phyloP scores from a whole-genome alignment of 2,888 invertebrate species.

The Drosophila stalkeri region DNA sequence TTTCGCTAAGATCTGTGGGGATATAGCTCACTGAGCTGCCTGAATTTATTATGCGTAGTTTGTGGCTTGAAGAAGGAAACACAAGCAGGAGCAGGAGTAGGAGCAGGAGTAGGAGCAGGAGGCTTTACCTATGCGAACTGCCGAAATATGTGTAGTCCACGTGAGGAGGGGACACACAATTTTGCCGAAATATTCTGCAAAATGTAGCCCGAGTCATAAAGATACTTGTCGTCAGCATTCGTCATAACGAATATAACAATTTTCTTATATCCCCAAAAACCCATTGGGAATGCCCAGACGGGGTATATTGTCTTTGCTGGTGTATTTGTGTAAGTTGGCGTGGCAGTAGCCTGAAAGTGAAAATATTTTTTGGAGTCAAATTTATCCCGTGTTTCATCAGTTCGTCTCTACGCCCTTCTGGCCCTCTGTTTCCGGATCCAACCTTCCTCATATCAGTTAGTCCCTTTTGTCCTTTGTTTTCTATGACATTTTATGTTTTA shows the following conservation, averaged over 20 bases:
- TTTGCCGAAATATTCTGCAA: constrained; percentile 44
- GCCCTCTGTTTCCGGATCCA: too few species aligned
- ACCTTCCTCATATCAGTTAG: too few species aligned
- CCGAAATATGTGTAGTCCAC: constrained; percentile 48
- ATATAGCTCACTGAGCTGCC: constrained; percentile 59
- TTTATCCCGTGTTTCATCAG: not conserved
- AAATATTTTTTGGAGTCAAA: too few species aligned
- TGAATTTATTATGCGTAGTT: constrained; percentile 66
- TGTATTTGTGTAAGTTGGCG: not conserved
- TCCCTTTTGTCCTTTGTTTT: too few species aligned
- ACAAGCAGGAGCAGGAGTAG: not conserved
- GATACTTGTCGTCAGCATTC: constrained; percentile 58
- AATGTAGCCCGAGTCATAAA: constrained; percentile 64
- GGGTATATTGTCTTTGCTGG: not conserved
- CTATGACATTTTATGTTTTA: too few species aligned
- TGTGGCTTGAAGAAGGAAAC: constrained; percentile 16
- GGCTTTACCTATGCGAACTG: not conserved
- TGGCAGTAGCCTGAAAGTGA: not conserved
- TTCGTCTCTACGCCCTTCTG: not conserved
- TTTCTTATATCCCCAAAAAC: constrained; percentile 51
- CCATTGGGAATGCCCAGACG: not conserved
- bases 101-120: not conserved
- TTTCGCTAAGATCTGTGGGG: constrained; percentile 41
- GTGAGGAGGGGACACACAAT: constrained; percentile 28
- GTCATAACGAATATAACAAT: constrained; percentile 66